A percentile compares a stretch with the other conserved stretches of the same genome.
These are phyloP conservation scores for Hyles lineata DNA, from an alignment of 2,888 invertebrate genomes.

Conservation along the genomic window DNA sequence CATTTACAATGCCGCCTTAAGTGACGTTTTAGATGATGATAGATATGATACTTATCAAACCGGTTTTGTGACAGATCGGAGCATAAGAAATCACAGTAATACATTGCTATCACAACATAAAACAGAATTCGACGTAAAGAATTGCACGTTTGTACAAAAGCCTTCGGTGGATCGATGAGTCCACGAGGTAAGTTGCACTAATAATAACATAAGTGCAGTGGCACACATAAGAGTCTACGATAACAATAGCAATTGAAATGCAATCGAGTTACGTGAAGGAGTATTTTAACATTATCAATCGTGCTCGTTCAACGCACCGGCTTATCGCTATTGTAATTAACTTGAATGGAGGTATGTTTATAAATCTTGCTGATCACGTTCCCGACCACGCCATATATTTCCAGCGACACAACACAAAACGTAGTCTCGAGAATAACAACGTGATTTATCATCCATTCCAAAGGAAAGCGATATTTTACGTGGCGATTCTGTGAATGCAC, in stretches of 20 bases:
- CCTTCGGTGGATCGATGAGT: neutral
- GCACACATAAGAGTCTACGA: conserved; percentile 38
- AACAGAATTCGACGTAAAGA: neutral
- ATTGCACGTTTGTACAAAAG: neutral
- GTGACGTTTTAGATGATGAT: neutral
- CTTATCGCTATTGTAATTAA: conserved; percentile 58
- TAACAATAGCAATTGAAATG: conserved; percentile 58
- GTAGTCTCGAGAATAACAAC: conserved; percentile 42
- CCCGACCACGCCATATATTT: conserved; percentile 44
- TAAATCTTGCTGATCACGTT: conserved; percentile 55
- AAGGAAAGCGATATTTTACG: conserved; percentile 38
- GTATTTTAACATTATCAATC: conserved; percentile 53
- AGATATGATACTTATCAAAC: neutral
- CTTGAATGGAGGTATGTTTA: conserved; percentile 57
- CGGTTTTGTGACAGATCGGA: neutral
- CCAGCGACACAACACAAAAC: conserved; percentile 41
- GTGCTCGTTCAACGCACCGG: conserved; percentile 56
- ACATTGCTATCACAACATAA: neutral
- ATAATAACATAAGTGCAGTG: conserved; percentile 16
- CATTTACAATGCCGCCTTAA: neutral
- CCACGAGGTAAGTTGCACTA: neutral
- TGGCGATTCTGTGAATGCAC: conserved; percentile 33
- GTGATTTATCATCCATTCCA: conserved; percentile 43
- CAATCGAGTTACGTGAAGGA: conserved; percentile 53
- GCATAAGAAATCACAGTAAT: neutral